Percentiles rank a stretch among this genome's conserved stretches.
These are phyloP conservation scores for Sceloporus undulatus DNA, from an alignment of 2,113 vertebrate species.

Conservation along the genomic window DNA sequence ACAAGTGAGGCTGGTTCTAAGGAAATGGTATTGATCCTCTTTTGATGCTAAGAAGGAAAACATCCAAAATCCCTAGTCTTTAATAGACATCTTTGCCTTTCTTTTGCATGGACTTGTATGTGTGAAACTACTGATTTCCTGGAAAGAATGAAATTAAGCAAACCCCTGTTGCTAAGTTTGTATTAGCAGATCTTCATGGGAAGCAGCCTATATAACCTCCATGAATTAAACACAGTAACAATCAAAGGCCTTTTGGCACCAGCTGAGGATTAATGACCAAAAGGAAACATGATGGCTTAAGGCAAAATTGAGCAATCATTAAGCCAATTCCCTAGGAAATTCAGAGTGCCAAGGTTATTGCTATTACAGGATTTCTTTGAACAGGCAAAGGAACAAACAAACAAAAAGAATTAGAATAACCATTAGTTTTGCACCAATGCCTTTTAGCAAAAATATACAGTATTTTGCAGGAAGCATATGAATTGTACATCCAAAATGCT, in stretches of 20 bases:
- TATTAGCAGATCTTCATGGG: conserved; percentile 38
- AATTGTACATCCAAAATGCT: neutral
- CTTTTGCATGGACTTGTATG: neutral
- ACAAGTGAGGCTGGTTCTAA: neutral
- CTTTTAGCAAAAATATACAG: neutral
- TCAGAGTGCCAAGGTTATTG: conserved; percentile 25
- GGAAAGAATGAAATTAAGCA: conserved; percentile 30
- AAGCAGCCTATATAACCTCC: conserved; percentile 33
- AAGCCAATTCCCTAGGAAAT: neutral
- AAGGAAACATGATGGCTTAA: conserved; percentile 28
- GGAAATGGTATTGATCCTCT: neutral
- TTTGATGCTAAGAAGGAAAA: neutral
- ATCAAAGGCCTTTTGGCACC: conserved; percentile 28
- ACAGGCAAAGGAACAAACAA: conserved; percentile 31
- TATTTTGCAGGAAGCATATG: neutral
- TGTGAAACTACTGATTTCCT: neutral
- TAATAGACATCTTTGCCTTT: neutral
- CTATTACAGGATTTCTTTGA: conserved; percentile 26
- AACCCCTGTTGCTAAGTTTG: conserved; percentile 33
- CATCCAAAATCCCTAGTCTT: neutral
- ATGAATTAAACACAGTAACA: conserved; percentile 36
- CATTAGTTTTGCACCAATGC: conserved; percentile 9
- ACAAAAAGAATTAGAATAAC: conserved; percentile 36
- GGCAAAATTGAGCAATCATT: conserved; percentile 38
- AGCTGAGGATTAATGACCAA: conserved; percentile 31